These are phyloP conservation scores for Chlamydotis undulata DNA, from an alignment of 2,113 vertebrate species.

Conservation along the genomic window DNA sequence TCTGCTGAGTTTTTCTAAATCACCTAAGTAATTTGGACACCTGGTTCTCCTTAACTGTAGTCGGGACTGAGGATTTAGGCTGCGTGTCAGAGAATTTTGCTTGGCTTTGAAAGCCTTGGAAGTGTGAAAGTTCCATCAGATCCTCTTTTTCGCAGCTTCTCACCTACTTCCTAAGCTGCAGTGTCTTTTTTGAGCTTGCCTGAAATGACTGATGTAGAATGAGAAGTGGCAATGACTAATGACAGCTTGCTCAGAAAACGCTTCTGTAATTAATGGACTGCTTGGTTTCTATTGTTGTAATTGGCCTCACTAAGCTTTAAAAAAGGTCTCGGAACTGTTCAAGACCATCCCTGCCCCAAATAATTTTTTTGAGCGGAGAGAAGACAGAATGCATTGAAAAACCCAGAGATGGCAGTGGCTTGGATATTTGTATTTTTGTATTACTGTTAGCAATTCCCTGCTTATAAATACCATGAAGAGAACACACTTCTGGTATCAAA, in stretches of 20 bases:
- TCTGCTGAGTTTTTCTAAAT: not conserved
- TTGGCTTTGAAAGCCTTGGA: slow-evolving; percentile 15
- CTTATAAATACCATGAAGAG: not conserved
- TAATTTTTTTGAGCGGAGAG: not conserved
- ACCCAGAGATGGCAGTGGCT: not conserved
- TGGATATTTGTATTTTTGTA: not conserved
- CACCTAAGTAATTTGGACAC: not conserved
- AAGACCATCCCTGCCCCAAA: not conserved
- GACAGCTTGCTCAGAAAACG: not conserved
- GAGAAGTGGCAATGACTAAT: slow-evolving; percentile 18
- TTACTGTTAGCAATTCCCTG: not conserved
- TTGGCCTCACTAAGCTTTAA: not conserved
- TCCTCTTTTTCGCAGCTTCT: slow-evolving; percentile 17
- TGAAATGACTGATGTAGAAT: slow-evolving; percentile 8
- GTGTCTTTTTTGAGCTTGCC: not conserved
- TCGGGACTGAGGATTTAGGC: not conserved
- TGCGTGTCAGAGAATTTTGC: not conserved
- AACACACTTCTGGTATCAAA: not conserved
- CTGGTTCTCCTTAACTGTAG: not conserved
- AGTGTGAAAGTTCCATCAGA: not conserved
- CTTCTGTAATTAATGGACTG: slow-evolving; percentile 27
- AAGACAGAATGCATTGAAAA: not conserved
- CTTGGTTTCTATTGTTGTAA: not conserved
- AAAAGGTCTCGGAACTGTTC: not conserved
- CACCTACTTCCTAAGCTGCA: not conserved